These are phyloP conservation scores for Bedellia somnulentella DNA, from an alignment of 2,888 invertebrate genomes.

Conservation along the genomic window DNA sequence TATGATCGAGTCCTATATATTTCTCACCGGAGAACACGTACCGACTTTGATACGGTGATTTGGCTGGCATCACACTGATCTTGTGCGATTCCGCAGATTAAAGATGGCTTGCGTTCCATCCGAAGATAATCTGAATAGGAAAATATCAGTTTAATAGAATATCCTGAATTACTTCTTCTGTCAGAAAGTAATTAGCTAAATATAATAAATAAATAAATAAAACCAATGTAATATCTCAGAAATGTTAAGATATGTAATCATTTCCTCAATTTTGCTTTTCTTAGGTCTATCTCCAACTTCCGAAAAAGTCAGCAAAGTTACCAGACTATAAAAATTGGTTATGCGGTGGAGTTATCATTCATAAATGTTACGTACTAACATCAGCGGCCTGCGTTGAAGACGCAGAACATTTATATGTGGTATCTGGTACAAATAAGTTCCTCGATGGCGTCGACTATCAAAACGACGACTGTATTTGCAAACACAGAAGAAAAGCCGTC, in stretches of 20 bases:
- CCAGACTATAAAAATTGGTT: constrained; percentile 49
- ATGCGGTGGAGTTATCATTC: constrained; percentile 45
- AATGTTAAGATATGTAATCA: background rate
- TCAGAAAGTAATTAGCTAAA: background rate
- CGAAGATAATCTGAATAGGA: background rate
- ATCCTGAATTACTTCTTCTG: background rate
- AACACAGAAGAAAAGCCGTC: constrained; percentile 37
- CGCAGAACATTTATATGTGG: constrained; percentile 45
- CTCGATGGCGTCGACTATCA: constrained; percentile 45
- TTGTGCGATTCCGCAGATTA: background rate
- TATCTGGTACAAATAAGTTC: constrained; percentile 40
- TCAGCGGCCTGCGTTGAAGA: constrained; percentile 53
- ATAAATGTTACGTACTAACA: constrained; percentile 35
- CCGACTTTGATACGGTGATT: no score
- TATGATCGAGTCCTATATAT: no score
- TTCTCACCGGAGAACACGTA: no score
- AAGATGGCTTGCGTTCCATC: background rate
- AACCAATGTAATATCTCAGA: background rate
- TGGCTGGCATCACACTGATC: no score
- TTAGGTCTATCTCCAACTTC: constrained; percentile 49
- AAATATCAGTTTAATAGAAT: background rate
- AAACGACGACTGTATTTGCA: constrained; percentile 34
- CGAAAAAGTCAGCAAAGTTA: constrained; percentile 45
- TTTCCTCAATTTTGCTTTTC: background rate
- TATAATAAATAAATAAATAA: background rate